Percentiles rank a stretch among this genome's conserved stretches.
phyloP scores from a whole-genome alignment of 1,140 invertebrate species.

The Dysdera silvatica region DNA sequence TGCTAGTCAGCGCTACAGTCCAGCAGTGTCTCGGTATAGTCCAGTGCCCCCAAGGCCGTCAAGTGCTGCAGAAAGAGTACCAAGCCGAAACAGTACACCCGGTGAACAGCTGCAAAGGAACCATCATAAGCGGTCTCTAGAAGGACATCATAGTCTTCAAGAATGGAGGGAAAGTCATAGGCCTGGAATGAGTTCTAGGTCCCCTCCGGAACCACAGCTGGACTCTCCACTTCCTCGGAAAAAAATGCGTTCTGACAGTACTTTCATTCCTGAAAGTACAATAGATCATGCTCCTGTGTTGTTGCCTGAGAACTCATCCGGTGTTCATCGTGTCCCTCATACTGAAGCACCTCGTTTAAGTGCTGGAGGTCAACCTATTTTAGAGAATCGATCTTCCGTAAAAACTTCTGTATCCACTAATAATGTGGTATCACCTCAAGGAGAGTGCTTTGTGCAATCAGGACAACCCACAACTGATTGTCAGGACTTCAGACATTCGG shows the following conservation, averaged over 20 bases:
- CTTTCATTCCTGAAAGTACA: constrained; percentile 31
- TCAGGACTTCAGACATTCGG: too few species aligned
- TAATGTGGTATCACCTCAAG: constrained; percentile 6
- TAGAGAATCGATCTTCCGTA: too few species aligned
- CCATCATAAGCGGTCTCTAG: constrained; percentile 25
- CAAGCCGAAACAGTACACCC: constrained; percentile 16
- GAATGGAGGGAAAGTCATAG: constrained; percentile 23
- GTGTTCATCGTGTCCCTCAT: constrained; percentile 5
- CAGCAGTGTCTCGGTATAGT: constrained; percentile 17
- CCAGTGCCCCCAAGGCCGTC: constrained; percentile 19
- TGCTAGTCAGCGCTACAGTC: constrained; percentile 21
- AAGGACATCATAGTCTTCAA: constrained; percentile 9
- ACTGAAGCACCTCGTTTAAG: constrained; percentile 25
- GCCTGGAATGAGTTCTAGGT: constrained; percentile 14
- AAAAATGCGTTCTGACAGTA: constrained; percentile 24
- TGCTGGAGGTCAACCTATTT: constrained; percentile 15
- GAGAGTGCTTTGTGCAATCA: constrained; percentile 15
- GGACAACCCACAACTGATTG: constrained; percentile 12
- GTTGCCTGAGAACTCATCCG: constrained; percentile 28
- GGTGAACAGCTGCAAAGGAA: constrained; percentile 12
- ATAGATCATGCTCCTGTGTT: constrained; percentile 24
- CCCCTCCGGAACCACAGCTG: constrained; percentile 11
- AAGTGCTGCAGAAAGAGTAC: constrained; percentile 25
- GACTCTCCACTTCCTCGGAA: constrained; percentile 3
- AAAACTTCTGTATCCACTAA: too few species aligned